Evolutionary conservation across 1,140 invertebrate genomes (phyloP).

Genomic region (Pemphigus obesinymphae): DNA sequence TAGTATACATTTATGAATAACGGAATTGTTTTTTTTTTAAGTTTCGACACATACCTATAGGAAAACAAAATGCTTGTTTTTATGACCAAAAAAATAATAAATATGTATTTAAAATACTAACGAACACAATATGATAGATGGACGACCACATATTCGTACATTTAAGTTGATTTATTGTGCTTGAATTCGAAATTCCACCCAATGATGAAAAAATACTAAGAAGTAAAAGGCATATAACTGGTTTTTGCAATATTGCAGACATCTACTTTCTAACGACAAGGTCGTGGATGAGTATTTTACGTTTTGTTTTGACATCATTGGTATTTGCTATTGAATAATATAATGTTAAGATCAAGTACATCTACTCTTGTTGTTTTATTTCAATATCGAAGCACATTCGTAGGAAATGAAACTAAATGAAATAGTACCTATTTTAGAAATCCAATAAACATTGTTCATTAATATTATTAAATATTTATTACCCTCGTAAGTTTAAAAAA

Average conservation of each 20-base stretch:
- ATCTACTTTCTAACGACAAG: constrained; percentile 8
- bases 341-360: too few species aligned
- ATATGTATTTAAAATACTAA: neutral
- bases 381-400: neutral
- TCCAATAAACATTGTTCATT: neutral
- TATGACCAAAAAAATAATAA: neutral
- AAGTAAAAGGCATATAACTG: constrained; percentile 15
- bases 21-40: neutral
- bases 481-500: too few species aligned
- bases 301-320: neutral
- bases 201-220: neutral
- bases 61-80: neutral
- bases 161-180: too few species aligned
- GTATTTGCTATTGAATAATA: constrained; percentile 18
- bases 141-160: too few species aligned
- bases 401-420: neutral
- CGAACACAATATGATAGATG: neutral
- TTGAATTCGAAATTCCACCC: neutral
- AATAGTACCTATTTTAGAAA: neutral
- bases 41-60: constrained; percentile 14
- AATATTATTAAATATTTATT: too few species aligned
- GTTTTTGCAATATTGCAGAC: neutral
- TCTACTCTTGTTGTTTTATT: too few species aligned
- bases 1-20: constrained; percentile 10
- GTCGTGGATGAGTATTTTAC: constrained; percentile 17